A percentile compares a stretch with the other conserved stretches of the same genome.
These are phyloP conservation scores for Geophilus truncorum DNA, from an alignment of 2,888 invertebrate species.

Conservation along the genomic window DNA sequence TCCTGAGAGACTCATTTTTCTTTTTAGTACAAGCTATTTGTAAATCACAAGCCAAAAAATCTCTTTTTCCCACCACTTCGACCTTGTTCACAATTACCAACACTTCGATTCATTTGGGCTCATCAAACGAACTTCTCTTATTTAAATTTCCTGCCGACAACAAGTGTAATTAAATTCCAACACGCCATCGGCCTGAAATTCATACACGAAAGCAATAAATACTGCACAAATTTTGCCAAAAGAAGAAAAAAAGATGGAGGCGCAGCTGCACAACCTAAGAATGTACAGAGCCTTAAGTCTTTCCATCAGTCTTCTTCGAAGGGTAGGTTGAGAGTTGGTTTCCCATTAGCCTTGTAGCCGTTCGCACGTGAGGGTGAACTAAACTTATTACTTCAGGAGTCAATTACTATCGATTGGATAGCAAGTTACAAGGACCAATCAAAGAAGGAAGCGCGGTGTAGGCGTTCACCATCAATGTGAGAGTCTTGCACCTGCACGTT, in stretches of 20 bases:
- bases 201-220: neutral
- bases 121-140: neutral
- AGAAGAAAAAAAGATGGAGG: neutral
- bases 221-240: neutral
- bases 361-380: constrained; percentile 13
- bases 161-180: neutral
- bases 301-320: neutral
- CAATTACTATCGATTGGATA: constrained; percentile 12
- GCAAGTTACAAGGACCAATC: neutral
- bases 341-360: constrained; percentile 16
- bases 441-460: neutral
- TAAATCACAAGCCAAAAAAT: neutral
- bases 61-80: neutral
- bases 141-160: neutral
- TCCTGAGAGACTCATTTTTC: neutral
- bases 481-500: neutral
- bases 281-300: neutral
- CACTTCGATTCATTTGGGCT: constrained; percentile 1
- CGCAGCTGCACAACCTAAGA: neutral
- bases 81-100: constrained; percentile 6
- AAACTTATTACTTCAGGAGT: constrained; percentile 16
- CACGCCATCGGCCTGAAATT: neutral
- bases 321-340: neutral
- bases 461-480: neutral
- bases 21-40: neutral